Evolutionary conservation across 2,797 vertebrate species (phyloP).

Genomic region (Chiroxiphia lanceolata): DNA sequence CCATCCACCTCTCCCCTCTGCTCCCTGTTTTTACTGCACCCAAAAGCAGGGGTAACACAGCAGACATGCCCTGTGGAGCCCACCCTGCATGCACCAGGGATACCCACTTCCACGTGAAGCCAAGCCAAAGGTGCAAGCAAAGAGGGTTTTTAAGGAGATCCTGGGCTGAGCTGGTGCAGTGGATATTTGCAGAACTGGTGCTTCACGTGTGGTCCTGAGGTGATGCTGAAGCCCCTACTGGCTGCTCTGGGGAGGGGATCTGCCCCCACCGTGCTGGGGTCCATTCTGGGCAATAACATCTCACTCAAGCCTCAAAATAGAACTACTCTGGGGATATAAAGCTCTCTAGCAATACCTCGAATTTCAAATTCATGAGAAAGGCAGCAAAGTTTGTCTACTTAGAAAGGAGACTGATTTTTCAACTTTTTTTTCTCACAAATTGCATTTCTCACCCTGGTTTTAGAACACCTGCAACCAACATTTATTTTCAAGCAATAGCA

Average conservation of each 20-base stretch:
- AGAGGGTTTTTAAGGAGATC: background rate
- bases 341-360: background rate
- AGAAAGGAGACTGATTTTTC: background rate
- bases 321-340: background rate
- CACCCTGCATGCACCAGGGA: accelerated
- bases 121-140: background rate
- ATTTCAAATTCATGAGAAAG: background rate
- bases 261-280: accelerated
- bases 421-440: background rate
- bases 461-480: background rate
- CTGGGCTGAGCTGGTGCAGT: background rate
- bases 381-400: background rate
- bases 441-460: background rate
- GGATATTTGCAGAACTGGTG: background rate
- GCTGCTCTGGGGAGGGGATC: background rate
- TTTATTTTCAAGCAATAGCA: background rate
- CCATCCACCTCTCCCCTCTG: background rate
- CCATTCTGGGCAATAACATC: no score
- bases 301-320: background rate
- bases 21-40: background rate
- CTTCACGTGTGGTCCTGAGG: background rate
- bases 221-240: background rate
- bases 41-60: background rate
- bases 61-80: background rate
- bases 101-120: accelerated